Evolutionary conservation across 2,113 vertebrate species (phyloP).

Genomic region (Misgurnus mizolepis): DNA sequence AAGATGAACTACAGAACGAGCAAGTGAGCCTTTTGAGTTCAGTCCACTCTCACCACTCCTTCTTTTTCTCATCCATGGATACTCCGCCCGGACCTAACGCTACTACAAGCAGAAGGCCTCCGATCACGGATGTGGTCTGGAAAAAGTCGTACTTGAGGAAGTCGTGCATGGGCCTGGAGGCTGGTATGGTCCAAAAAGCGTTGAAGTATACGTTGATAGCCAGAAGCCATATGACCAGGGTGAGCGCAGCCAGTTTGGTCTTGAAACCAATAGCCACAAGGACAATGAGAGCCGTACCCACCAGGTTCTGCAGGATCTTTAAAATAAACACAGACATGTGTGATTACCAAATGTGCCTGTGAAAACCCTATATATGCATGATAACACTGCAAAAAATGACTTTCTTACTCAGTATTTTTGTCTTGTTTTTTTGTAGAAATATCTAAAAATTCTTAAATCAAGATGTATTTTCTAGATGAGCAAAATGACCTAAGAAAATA

Average conservation of each 20-base stretch:
- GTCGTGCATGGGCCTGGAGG: slow-evolving; percentile 98
- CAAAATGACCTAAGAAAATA: no score
- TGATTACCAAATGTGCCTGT: neutral
- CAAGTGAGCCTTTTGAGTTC: slow-evolving; percentile 32
- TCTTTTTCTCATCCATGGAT: slow-evolving; percentile 99
- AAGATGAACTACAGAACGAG: slow-evolving; percentile 45
- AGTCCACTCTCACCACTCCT: slow-evolving; percentile 84
- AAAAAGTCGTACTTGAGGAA: slow-evolving; percentile 99
- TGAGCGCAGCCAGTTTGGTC: slow-evolving; percentile 95
- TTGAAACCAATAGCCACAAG: slow-evolving; percentile 97
- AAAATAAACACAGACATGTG: neutral
- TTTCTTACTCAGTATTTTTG: no score
- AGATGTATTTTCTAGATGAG: no score
- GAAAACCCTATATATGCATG: no score
- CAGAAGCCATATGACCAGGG: slow-evolving; percentile 95
- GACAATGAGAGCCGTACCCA: slow-evolving; percentile 93
- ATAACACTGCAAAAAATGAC: no score
- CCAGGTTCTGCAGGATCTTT: slow-evolving; percentile 96
- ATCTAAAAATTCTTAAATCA: no score
- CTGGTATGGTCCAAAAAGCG: slow-evolving; percentile 94
- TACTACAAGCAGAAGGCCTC: slow-evolving; percentile 92
- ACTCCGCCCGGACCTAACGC: slow-evolving; percentile 94
- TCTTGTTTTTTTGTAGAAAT: no score
- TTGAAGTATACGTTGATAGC: slow-evolving; percentile 97
- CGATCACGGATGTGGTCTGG: slow-evolving; percentile 99